These are phyloP conservation scores for Carapus acus DNA, from an alignment of 2,797 vertebrate species.

Conservation along the genomic window DNA sequence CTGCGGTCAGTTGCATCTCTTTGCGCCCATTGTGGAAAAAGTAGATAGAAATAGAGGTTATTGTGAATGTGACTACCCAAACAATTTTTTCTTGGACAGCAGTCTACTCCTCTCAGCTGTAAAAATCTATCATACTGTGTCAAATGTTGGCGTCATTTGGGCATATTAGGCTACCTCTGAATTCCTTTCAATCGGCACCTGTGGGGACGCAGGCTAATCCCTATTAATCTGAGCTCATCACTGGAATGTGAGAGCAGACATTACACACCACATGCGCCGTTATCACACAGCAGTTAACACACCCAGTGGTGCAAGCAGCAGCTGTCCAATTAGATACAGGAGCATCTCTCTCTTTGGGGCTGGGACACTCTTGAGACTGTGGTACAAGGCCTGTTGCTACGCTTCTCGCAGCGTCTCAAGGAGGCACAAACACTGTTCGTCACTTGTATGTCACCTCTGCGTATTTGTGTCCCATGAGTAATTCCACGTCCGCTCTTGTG, in stretches of 20 bases:
- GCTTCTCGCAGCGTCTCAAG: conserved; percentile 33
- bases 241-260: conserved; percentile 28
- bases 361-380: conserved; percentile 46
- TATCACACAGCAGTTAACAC: conserved; percentile 21
- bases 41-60: no score
- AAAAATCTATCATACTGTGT: no score
- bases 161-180: no score
- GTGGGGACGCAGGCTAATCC: conserved; percentile 29
- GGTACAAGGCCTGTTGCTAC: conserved; percentile 61
- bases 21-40: no score
- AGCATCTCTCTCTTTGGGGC: conserved; percentile 36
- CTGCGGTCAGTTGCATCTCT: no score
- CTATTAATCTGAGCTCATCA: conserved; percentile 43
- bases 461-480: conserved; percentile 5
- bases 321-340: conserved; percentile 53
- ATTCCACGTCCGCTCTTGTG: conserved; percentile 1
- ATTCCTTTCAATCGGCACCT: no score
- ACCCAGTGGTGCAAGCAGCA: conserved; percentile 29
- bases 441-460: conserved; percentile 28
- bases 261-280: conserved; percentile 25
- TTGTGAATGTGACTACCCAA: no score
- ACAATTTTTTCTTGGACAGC: no score
- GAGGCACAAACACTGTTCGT: conserved; percentile 34
- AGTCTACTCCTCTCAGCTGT: no score
- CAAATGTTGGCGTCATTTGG: no score